phyloP scores from a whole-genome alignment of 2,113 vertebrate species.

The Naja naja region DNA sequence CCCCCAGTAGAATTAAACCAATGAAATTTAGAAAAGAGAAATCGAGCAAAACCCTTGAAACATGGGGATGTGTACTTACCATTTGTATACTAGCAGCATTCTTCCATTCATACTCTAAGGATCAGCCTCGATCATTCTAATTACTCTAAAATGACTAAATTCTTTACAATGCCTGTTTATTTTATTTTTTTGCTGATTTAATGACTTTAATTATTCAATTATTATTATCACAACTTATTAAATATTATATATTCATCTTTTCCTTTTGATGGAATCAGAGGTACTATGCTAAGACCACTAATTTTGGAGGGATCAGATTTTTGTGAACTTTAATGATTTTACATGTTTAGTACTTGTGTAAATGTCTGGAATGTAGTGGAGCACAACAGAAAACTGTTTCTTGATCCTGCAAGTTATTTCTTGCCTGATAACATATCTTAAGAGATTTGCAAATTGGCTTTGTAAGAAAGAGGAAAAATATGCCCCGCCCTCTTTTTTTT shows the following conservation, averaged over 20 bases:
- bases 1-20: background rate
- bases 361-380: background rate
- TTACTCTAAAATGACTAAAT: background rate
- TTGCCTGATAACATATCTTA: constrained; percentile 9
- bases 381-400: background rate
- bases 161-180: background rate
- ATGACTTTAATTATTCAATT: background rate
- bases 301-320: background rate
- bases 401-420: constrained; percentile 1
- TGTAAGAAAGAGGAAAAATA: background rate
- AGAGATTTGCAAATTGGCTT: constrained; percentile 9
- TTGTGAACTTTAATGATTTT: background rate
- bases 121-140: background rate
- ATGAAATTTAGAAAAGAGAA: background rate
- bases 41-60: background rate
- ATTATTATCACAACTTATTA: background rate
- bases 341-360: background rate
- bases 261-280: background rate
- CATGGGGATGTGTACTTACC: background rate
- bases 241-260: background rate
- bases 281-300: background rate
- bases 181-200: background rate
- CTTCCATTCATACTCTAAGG: background rate
- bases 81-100: background rate
- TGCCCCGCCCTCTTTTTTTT: background rate